Conservation (phyloP, 2,888 invertebrate genomes). For the Achlya flavicornis region DNA sequence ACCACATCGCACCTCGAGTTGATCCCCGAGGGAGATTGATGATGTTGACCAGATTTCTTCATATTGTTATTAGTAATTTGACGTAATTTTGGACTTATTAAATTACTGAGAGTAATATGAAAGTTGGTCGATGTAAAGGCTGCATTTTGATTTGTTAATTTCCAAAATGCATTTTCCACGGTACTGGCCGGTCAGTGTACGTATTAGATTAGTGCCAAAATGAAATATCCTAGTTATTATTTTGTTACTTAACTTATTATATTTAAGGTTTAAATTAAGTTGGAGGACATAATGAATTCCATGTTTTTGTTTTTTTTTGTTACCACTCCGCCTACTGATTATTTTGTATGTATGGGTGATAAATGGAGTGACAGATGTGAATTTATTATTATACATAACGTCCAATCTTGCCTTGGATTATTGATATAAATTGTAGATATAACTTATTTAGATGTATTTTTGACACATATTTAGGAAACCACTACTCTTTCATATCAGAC, state of each 20-base stretch:
- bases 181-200: slow-evolving; percentile 37
- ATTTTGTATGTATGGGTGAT: slow-evolving; percentile 32
- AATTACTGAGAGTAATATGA: background rate
- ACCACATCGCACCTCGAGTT: no score
- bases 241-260: slow-evolving; percentile 79
- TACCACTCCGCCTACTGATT: slow-evolving; percentile 68
- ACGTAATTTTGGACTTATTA: background rate
- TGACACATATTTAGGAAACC: slow-evolving; percentile 18
- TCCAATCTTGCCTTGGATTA: slow-evolving; percentile 46
- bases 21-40: background rate
- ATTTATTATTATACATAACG: slow-evolving; percentile 25
- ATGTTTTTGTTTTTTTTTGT: slow-evolving; percentile 49
- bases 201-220: slow-evolving; percentile 80
- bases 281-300: slow-evolving; percentile 51
- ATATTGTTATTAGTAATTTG: background rate
- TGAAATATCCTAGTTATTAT: slow-evolving; percentile 45
- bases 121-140: background rate
- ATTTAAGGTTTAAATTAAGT: slow-evolving; percentile 39
- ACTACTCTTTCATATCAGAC: background rate
- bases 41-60: background rate
- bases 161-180: slow-evolving; percentile 2
- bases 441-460: slow-evolving; percentile 40
- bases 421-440: slow-evolving; percentile 15
- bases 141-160: background rate
- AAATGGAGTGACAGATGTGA: slow-evolving; percentile 26